Conservation (phyloP, 2,113 vertebrate species). For the Indicator indicator region DNA sequence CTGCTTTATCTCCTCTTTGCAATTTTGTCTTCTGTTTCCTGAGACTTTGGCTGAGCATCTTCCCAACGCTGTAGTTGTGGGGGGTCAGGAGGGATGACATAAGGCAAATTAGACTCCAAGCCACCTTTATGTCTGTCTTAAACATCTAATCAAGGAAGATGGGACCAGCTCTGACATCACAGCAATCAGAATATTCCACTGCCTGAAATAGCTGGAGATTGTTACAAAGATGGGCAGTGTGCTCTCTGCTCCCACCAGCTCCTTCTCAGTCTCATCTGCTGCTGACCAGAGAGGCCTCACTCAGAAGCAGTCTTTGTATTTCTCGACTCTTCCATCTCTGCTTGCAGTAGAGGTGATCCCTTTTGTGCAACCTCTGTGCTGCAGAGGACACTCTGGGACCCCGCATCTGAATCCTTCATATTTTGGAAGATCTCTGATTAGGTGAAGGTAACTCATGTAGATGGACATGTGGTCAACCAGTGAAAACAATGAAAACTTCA, state of each 20-base stretch:
- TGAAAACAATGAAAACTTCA: constrained; percentile 36
- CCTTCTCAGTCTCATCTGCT: not conserved
- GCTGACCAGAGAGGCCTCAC: not conserved
- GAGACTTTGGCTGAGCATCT: not conserved
- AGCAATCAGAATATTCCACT: not conserved
- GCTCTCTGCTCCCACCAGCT: not conserved
- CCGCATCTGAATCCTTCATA: not conserved
- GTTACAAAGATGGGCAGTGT: not conserved
- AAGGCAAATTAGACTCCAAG: not conserved
- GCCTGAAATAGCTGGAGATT: not conserved
- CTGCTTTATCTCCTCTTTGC: not conserved
- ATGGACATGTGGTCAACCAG: not conserved
- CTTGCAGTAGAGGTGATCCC: not conserved
- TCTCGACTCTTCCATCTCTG: not conserved
- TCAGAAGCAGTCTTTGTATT: not conserved
- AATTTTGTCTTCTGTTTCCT: not conserved
- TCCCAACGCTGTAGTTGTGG: not conserved
- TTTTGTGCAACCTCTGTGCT: not conserved
- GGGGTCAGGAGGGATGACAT: not conserved
- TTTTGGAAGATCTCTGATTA: constrained; percentile 19
- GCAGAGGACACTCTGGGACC: not conserved
- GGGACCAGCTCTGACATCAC: not conserved
- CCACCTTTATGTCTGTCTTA: not conserved
- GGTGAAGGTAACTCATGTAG: constrained; percentile 20
- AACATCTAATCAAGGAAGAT: not conserved